Percentiles rank a stretch among this genome's conserved stretches.
Evolutionary conservation across 2,888 invertebrate genomes (phyloP).

Genomic region (Phanerotoma sp.): DNA sequence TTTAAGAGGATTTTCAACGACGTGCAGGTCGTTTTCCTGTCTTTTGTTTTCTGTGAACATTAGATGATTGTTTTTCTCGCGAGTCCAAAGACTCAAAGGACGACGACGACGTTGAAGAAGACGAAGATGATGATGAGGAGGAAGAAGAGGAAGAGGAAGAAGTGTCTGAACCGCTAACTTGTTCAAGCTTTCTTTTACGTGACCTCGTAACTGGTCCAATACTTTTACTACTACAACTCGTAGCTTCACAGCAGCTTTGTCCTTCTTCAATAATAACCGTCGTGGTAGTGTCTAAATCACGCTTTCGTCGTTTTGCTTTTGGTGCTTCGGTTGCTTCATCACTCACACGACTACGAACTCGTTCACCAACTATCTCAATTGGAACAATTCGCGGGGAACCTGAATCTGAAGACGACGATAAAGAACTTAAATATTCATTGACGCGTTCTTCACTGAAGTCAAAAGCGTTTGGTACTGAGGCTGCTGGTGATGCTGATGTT

Average conservation of each 20-base stretch:
- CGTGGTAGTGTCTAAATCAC: no score
- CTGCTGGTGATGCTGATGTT: conserved; percentile 46
- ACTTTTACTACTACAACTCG: conserved; percentile 15
- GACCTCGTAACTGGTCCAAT: conserved; percentile 51
- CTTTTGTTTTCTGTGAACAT: conserved; percentile 46
- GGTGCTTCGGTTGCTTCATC: conserved; percentile 25
- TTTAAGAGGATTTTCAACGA: no score
- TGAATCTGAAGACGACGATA: conserved; percentile 57
- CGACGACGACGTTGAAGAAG: no score
- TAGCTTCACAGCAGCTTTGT: no score
- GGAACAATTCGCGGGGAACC: conserved; percentile 43
- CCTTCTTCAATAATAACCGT: background rate
- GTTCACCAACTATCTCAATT: no score
- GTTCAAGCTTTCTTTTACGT: conserved; percentile 49
- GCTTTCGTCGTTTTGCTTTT: conserved; percentile 38
- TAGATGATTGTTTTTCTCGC: conserved; percentile 36
- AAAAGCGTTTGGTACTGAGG: conserved; percentile 55
- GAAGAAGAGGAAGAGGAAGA: no score
- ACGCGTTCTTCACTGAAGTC: conserved; percentile 59
- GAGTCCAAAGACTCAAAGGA: conserved; percentile 36
- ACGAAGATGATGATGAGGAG: no score
- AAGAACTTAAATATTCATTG: conserved; percentile 59
- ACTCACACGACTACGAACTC: conserved; percentile 10
- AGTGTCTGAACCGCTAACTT: conserved; percentile 31
- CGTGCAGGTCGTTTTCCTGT: conserved; percentile 47